These are phyloP conservation scores for Pyrrhia umbra DNA, from an alignment of 2,888 invertebrate species.

Conservation along the genomic window DNA sequence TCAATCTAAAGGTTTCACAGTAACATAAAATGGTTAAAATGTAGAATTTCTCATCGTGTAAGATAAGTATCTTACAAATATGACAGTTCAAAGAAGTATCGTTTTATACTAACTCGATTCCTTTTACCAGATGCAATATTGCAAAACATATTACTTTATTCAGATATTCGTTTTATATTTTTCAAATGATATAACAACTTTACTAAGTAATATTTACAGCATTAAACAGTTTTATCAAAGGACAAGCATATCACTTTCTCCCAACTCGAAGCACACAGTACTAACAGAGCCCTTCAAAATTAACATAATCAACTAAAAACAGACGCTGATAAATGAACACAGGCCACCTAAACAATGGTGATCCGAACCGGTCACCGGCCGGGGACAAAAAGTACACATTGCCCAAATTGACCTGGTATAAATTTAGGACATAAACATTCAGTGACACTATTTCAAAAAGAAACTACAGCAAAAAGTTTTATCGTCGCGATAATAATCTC, in stretches of 20 bases:
- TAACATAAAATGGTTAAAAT: too few species aligned
- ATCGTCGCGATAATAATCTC: constrained; percentile 43
- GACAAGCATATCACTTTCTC: background rate
- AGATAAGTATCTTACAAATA: too few species aligned
- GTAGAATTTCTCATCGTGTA: too few species aligned
- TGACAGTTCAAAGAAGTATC: too few species aligned
- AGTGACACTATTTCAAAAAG: constrained; percentile 16
- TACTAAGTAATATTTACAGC: background rate
- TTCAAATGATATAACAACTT: background rate
- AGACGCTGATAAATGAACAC: constrained; percentile 52
- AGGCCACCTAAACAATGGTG: constrained; percentile 43
- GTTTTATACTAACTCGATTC: too few species aligned
- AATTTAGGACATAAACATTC: constrained; percentile 28
- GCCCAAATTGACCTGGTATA: constrained; percentile 20
- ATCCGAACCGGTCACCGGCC: constrained; percentile 12
- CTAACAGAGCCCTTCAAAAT: constrained; percentile 21
- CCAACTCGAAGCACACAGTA: constrained; percentile 8
- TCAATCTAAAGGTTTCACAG: too few species aligned
- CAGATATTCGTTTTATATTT: too few species aligned
- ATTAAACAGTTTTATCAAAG: background rate
- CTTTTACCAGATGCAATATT: too few species aligned
- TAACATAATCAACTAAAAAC: constrained; percentile 53
- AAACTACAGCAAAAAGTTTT: constrained; percentile 36
- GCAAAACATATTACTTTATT: too few species aligned
- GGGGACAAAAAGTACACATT: constrained; percentile 42